Percentiles rank a stretch among this genome's conserved stretches.
Conservation (phyloP, 2,113 vertebrate species). For the Ptilonorhynchus violaceus region DNA sequence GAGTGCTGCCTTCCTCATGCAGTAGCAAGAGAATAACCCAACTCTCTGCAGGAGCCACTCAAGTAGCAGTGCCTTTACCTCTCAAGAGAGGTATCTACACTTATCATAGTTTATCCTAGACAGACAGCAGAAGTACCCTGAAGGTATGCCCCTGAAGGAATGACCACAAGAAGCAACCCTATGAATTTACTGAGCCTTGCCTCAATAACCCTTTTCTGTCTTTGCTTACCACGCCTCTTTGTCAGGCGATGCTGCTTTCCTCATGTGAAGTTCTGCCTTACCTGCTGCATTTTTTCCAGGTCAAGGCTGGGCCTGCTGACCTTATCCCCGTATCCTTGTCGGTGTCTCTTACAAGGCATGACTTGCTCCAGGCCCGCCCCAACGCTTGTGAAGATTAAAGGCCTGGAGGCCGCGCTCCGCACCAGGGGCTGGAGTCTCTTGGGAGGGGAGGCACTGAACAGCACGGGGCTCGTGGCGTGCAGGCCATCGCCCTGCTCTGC, state of each 20-base stretch:
- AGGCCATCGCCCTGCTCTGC: slow-evolving; percentile 52
- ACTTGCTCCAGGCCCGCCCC: slow-evolving; percentile 82
- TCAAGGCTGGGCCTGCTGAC: slow-evolving; percentile 86
- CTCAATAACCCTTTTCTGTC: not conserved
- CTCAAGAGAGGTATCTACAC: not conserved
- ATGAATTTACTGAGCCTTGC: not conserved
- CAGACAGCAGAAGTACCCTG: not conserved
- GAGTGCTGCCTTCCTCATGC: not conserved
- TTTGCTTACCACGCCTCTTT: not conserved
- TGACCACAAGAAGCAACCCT: not conserved
- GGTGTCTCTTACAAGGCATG: slow-evolving; percentile 84
- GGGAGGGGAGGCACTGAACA: slow-evolving; percentile 89
- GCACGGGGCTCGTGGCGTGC: slow-evolving; percentile 79
- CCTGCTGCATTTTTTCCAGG: slow-evolving; percentile 95
- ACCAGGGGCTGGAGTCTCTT: slow-evolving; percentile 81
- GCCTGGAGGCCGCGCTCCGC: slow-evolving; percentile 73
- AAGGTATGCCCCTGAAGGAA: not conserved
- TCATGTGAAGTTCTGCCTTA: slow-evolving; percentile 26
- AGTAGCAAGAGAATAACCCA: not conserved
- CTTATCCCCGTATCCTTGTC: slow-evolving; percentile 78
- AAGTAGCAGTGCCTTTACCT: not conserved
- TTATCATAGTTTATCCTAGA: not conserved
- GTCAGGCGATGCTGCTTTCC: not conserved
- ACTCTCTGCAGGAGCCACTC: not conserved
- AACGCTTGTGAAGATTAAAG: slow-evolving; percentile 73